phyloP scores from a whole-genome alignment of 1,140 invertebrate genomes.

The Mizuhopecten yessoensis region DNA sequence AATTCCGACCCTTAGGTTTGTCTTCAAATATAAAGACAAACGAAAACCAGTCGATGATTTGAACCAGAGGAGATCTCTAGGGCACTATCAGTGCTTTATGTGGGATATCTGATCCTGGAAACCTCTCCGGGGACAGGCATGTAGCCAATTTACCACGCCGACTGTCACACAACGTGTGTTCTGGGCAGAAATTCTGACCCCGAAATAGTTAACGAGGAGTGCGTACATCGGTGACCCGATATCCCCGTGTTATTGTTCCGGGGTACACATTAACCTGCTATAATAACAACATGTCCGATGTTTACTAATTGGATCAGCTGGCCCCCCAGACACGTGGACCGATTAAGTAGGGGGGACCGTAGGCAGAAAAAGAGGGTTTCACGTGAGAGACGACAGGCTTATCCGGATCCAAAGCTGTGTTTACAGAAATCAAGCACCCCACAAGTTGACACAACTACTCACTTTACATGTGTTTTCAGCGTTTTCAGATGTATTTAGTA shows the following conservation, averaged over 20 bases:
- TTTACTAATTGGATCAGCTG: background rate
- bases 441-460: background rate
- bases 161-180: slow-evolving; percentile 5
- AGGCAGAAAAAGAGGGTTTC: background rate
- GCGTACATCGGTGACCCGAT: background rate
- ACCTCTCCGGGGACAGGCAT: slow-evolving; percentile 11
- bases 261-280: slow-evolving; percentile 4
- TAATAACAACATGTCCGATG: slow-evolving; percentile 19
- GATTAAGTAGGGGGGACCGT: background rate
- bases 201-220: background rate
- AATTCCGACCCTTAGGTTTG: background rate
- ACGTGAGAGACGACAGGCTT: background rate
- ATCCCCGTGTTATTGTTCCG: background rate
- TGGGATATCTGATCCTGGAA: background rate
- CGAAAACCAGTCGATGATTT: background rate
- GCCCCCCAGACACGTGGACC: background rate
- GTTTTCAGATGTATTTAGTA: background rate
- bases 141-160: slow-evolving; percentile 30
- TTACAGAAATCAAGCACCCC: background rate
- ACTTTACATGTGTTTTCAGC: slow-evolving; percentile 11
- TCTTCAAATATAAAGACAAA: background rate
- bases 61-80: background rate
- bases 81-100: slow-evolving; percentile 11
- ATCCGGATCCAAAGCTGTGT: background rate
- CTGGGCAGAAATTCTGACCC: background rate